Percentiles rank a stretch among this genome's conserved stretches.
Evolutionary conservation across 2,113 vertebrate genomes (phyloP).

Genomic region (Astur gentilis): DNA sequence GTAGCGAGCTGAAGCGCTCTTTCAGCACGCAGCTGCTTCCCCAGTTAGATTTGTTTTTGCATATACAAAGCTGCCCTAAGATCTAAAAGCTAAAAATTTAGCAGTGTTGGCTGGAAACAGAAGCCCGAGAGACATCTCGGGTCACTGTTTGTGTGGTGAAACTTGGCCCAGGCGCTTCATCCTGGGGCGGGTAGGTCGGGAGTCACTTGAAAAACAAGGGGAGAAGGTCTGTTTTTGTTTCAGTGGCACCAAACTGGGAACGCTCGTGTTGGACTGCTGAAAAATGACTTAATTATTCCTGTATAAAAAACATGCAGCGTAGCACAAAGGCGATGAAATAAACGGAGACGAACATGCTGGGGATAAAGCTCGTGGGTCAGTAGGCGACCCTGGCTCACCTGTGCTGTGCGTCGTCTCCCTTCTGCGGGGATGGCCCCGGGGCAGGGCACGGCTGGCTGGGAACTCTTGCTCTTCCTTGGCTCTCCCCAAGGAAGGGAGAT

Average conservation of each 20-base stretch:
- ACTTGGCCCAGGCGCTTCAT: not conserved
- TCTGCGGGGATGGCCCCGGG: not conserved
- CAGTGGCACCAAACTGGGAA: not conserved
- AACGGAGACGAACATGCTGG: not conserved
- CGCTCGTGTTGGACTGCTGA: not conserved
- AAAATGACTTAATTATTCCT: not conserved
- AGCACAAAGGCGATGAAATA: not conserved
- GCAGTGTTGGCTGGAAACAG: not conserved
- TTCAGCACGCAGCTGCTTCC: not conserved
- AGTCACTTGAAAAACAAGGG: not conserved
- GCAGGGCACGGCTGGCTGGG: not conserved
- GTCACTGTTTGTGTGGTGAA: not conserved
- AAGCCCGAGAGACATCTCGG: not conserved
- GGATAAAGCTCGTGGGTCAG: not conserved
- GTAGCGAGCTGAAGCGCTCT: not conserved
- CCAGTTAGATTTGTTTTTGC: not conserved
- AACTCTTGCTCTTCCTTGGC: not conserved
- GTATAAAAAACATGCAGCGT: not conserved
- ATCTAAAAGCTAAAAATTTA: not conserved
- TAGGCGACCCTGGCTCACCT: accelerated
- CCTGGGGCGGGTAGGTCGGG: not conserved
- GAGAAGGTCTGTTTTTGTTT: not conserved
- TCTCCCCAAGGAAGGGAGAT: not conserved
- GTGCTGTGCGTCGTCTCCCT: not conserved
- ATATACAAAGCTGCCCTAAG: not conserved